A percentile compares a stretch with the other conserved stretches of the same genome.
Conservation (phyloP, 2,113 vertebrate genomes). For the Ahaetulla prasina region DNA sequence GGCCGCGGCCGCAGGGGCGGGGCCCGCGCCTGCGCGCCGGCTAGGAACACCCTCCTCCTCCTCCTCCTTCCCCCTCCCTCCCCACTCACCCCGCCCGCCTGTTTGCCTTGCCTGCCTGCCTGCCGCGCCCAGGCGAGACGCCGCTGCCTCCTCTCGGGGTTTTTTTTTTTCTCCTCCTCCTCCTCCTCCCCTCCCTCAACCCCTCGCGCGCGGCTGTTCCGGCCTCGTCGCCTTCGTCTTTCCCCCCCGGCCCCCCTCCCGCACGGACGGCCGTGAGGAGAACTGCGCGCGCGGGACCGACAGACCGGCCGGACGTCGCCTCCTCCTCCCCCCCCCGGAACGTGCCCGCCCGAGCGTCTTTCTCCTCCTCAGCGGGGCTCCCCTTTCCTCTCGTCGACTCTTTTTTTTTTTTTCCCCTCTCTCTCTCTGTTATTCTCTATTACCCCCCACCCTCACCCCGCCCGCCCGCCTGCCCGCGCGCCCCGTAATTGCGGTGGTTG, state of each 20-base stretch:
- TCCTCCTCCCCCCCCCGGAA: not conserved
- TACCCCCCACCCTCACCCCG: no score
- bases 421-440: no score
- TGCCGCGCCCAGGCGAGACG: constrained; percentile 51
- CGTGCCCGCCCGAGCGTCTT: constrained; percentile 1
- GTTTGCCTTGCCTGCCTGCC: not conserved
- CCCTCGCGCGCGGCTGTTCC: not conserved
- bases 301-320: no score
- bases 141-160: constrained; percentile 45
- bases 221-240: not conserved
- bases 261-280: not conserved
- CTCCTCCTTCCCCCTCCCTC: accelerated
- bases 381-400: no score
- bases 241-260: not conserved
- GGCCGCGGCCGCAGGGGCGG: constrained; percentile 35
- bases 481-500: not conserved
- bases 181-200: no score
- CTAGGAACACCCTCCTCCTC: not conserved
- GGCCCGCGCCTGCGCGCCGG: not conserved
- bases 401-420: no score
- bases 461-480: not conserved
- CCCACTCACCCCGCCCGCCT: not conserved
- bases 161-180: not conserved
- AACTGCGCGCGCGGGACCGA: not conserved
- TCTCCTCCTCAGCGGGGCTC: not conserved